phyloP scores from a whole-genome alignment of 2,113 vertebrate species.

The Ciconia stormi region DNA sequence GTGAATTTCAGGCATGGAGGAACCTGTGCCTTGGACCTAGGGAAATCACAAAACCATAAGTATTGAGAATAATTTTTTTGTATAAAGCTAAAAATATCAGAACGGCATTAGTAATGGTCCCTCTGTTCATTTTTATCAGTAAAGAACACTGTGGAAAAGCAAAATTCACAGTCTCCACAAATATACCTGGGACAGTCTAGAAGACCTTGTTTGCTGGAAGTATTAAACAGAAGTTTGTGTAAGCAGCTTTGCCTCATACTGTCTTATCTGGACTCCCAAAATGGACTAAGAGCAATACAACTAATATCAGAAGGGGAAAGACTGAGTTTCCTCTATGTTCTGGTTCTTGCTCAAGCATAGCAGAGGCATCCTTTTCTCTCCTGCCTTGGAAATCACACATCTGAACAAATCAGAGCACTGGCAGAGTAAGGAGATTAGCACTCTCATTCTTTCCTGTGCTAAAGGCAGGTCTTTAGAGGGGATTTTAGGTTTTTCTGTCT shows the following conservation, averaged over 20 bases:
- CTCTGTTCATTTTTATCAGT: background rate
- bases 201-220: background rate
- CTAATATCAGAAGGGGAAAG: background rate
- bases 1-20: slow-evolving; percentile 4
- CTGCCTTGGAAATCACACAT: background rate
- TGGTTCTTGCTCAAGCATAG: background rate
- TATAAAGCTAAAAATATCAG: slow-evolving; percentile 35
- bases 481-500: background rate
- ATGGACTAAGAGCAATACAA: background rate
- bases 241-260: background rate
- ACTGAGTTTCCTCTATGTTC: background rate
- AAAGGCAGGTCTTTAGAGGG: background rate
- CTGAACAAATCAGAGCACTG: background rate
- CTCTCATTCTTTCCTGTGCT: background rate
- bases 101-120: background rate
- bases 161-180: background rate
- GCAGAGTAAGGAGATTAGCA: background rate
- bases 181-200: background rate
- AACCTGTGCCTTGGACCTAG: background rate
- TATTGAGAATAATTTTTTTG: background rate
- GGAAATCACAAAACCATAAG: slow-evolving; percentile 16
- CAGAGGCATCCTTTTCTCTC: background rate
- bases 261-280: background rate
- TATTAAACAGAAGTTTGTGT: background rate
- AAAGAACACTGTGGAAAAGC: background rate